A percentile compares a stretch with the other conserved stretches of the same genome.
These are phyloP conservation scores for Eurypyga helias DNA, from an alignment of 2,113 vertebrate genomes.

Conservation along the genomic window DNA sequence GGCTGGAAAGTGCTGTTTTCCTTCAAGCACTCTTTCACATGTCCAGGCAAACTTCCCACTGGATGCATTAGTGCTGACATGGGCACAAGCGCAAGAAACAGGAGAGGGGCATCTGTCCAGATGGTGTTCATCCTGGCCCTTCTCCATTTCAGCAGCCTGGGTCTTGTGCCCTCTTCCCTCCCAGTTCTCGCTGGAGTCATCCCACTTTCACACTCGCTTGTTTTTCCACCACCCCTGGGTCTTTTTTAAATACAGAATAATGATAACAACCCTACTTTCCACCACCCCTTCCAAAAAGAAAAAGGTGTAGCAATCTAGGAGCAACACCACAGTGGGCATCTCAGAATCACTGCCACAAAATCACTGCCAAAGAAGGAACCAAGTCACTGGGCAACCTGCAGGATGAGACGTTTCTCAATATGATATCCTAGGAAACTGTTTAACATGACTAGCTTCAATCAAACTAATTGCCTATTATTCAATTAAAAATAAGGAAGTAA, in stretches of 20 bases:
- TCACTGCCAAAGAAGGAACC: not conserved
- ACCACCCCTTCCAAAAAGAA: not conserved
- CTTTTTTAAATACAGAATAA: not conserved
- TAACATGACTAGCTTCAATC: not conserved
- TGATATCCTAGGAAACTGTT: constrained; percentile 20
- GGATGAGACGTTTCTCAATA: not conserved
- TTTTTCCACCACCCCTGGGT: not conserved
- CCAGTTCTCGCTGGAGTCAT: not conserved
- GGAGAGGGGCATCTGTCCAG: not conserved
- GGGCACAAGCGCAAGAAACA: accelerated
- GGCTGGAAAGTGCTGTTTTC: not conserved
- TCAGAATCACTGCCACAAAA: not conserved
- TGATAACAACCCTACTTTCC: not conserved
- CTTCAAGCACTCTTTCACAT: not conserved
- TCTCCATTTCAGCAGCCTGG: not conserved
- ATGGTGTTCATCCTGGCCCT: not conserved
- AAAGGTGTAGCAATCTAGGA: not conserved
- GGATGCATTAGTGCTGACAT: not conserved
- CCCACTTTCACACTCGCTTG: not conserved
- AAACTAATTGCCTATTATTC: constrained; percentile 53
- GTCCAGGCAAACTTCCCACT: not conserved
- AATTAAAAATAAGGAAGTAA: constrained; percentile 68
- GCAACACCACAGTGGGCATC: not conserved
- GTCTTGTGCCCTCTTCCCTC: not conserved
- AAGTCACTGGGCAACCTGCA: not conserved